Percentiles rank a stretch among this genome's conserved stretches.
Conservation (phyloP, 1,140 invertebrate genomes). For the Hestina assimilis region DNA sequence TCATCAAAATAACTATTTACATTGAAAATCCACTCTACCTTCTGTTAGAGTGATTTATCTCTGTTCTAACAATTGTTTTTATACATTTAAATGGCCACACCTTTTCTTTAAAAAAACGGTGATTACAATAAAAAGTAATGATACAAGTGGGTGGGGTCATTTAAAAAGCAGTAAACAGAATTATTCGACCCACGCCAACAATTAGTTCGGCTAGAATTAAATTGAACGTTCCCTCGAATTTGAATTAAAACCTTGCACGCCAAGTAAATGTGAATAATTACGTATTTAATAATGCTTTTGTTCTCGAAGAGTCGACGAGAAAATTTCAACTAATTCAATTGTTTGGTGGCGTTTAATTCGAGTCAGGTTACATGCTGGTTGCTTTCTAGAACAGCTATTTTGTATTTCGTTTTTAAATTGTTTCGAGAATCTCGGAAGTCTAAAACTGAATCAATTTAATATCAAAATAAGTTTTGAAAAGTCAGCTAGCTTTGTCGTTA, state of each 20-base stretch:
- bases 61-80: constrained; percentile 26
- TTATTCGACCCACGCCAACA: constrained; percentile 70
- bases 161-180: constrained; percentile 76
- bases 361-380: constrained; percentile 47
- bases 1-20: no score
- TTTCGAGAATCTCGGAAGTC: neutral
- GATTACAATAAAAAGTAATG: constrained; percentile 52
- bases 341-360: constrained; percentile 73
- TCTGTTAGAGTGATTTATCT: neutral
- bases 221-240: constrained; percentile 63
- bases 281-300: constrained; percentile 77
- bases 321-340: constrained; percentile 78
- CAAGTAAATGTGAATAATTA: constrained; percentile 76
- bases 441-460: no score
- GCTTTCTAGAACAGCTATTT: constrained; percentile 51
- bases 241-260: constrained; percentile 74
- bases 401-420: neutral
- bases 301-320: constrained; percentile 66
- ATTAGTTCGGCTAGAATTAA: constrained; percentile 76
- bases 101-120: constrained; percentile 37
- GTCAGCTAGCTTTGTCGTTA: constrained; percentile 1
- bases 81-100: constrained; percentile 31
- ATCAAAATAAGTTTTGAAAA: no score
- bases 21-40: neutral
- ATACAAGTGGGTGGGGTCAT: constrained; percentile 66